Conservation (phyloP, 1,140 invertebrate species). For the Harpegnathos saltator region DNA sequence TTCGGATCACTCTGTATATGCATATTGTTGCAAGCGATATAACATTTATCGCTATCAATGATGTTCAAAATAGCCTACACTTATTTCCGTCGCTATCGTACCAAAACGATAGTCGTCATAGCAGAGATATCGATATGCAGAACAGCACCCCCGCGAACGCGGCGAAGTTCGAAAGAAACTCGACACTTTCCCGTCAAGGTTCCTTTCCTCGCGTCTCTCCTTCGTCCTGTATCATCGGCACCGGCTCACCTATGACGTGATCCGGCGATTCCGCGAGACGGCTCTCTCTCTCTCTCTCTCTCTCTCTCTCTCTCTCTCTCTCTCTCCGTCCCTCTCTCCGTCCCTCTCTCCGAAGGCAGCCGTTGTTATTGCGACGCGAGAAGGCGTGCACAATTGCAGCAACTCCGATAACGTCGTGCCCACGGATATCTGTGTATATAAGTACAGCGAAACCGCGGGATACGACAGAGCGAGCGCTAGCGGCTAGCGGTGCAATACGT, state of each 20-base stretch:
- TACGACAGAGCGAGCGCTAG: constrained; percentile 31
- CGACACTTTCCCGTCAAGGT: background rate
- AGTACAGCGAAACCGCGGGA: background rate
- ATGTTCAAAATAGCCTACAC: too few species aligned
- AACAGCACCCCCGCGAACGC: too few species aligned
- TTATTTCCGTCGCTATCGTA: too few species aligned
- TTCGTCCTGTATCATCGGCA: background rate
- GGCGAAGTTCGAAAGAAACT: constrained; percentile 36
- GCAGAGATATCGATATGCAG: too few species aligned
- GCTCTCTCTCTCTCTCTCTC: background rate
- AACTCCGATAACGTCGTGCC: constrained; percentile 30
- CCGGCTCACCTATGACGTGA: background rate
- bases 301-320: too few species aligned
- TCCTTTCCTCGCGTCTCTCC: background rate
- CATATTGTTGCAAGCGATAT: too few species aligned
- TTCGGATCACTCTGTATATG: too few species aligned
- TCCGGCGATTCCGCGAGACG: background rate
- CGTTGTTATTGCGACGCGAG: background rate
- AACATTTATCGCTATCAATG: too few species aligned
- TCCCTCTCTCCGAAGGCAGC: too few species aligned
- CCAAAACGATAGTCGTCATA: too few species aligned
- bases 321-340: too few species aligned
- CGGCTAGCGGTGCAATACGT: constrained; percentile 9
- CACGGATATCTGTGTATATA: constrained; percentile 31
- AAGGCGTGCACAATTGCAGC: background rate